These are phyloP conservation scores for Stramonita haemastoma DNA, from an alignment of 2,888 invertebrate species.

Conservation along the genomic window DNA sequence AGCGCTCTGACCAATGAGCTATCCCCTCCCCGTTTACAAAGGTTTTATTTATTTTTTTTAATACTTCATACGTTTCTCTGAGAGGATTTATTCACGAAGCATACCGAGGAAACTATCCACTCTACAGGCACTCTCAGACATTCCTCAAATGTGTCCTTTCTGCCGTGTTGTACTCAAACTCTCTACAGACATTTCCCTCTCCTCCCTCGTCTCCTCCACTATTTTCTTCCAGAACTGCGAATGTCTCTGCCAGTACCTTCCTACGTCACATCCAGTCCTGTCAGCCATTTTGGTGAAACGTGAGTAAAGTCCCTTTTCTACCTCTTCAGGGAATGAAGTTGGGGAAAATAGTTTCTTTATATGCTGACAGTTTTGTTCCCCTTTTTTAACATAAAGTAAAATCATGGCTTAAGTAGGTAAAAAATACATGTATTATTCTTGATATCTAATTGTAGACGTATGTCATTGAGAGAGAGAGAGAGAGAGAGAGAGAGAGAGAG, in stretches of 20 bases:
- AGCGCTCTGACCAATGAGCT: too few species aligned
- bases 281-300: slow-evolving; percentile 7
- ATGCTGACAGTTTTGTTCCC: neutral
- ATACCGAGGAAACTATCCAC: neutral
- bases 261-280: neutral
- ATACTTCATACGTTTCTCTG: too few species aligned
- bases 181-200: neutral
- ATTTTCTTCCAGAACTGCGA: neutral
- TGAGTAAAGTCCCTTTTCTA: slow-evolving; percentile 10
- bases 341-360: neutral
- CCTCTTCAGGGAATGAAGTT: neutral
- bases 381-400: too few species aligned
- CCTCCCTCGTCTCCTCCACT: neutral
- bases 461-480: neutral
- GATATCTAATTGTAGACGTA: neutral
- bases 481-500: too few species aligned
- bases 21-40: too few species aligned
- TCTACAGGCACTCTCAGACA: neutral
- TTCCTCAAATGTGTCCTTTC: neutral
- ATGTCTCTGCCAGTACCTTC: neutral
- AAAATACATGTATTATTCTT: neutral
- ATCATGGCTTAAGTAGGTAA: neutral
- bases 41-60: too few species aligned
- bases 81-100: neutral
- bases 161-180: neutral